A percentile compares a stretch with the other conserved stretches of the same genome.
These are phyloP conservation scores for Oreortyx pictus DNA, from an alignment of 2,797 vertebrate genomes.

Conservation along the genomic window DNA sequence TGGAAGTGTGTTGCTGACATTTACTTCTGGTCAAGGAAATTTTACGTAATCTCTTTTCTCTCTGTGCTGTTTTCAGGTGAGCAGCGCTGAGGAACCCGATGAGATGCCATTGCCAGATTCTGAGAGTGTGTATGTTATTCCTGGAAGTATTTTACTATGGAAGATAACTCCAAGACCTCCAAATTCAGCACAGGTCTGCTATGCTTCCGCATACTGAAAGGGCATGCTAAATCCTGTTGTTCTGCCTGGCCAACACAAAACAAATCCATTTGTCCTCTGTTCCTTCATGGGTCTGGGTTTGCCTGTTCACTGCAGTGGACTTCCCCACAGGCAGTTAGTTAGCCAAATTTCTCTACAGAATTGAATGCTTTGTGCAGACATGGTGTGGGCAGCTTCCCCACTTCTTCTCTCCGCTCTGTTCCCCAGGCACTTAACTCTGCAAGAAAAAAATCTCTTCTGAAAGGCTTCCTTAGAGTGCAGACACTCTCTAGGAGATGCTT, in stretches of 20 bases:
- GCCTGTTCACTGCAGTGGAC: not conserved
- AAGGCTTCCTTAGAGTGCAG: not conserved
- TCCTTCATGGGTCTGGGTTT: not conserved
- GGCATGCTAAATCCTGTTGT: not conserved
- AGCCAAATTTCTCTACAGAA: not conserved
- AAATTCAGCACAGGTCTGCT: slow-evolving; percentile 91
- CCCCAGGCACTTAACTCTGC: not conserved
- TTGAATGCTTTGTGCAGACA: not conserved
- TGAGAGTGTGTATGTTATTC: slow-evolving; percentile 92
- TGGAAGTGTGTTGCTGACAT: not conserved
- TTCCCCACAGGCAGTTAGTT: not conserved
- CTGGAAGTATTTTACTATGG: slow-evolving; percentile 94
- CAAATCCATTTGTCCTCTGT: not conserved
- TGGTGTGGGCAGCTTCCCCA: not conserved
- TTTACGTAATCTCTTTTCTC: not conserved
- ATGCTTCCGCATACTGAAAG: not conserved
- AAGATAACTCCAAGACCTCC: slow-evolving; percentile 92
- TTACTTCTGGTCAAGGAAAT: not conserved
- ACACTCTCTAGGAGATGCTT: not conserved
- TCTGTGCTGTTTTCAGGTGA: slow-evolving; percentile 65
- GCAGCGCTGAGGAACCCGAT: slow-evolving; percentile 89
- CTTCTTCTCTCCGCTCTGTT: not conserved
- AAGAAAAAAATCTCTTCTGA: not conserved
- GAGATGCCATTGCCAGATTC: slow-evolving; percentile 92
- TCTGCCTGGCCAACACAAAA: not conserved